These are phyloP conservation scores for Mongoloraphidia duomilia DNA, from an alignment of 2,888 invertebrate genomes.

Conservation along the genomic window DNA sequence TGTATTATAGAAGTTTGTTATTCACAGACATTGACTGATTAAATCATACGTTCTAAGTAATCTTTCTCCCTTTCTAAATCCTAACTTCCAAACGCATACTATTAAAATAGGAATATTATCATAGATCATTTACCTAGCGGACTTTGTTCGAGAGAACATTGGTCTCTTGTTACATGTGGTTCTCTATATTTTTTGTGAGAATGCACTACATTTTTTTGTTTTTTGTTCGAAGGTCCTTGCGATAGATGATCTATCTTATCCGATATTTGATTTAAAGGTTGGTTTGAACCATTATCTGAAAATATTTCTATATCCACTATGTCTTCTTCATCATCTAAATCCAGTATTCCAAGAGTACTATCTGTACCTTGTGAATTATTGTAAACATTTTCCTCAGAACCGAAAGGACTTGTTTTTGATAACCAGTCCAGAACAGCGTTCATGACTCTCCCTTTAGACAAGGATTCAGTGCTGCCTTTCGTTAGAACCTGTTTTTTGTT, in stretches of 20 bases:
- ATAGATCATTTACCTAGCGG: conserved; percentile 15
- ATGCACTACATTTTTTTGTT: too few relatives aligned
- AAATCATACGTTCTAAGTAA: too few relatives aligned
- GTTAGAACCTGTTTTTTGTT: too few relatives aligned
- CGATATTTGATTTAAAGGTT: too few relatives aligned
- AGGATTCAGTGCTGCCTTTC: conserved; percentile 6
- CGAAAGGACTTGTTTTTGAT: conserved; percentile 23
- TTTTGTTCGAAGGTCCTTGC: too few relatives aligned
- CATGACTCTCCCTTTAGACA: conserved; percentile 24
- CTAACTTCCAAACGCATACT: too few relatives aligned
- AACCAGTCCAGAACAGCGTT: conserved; percentile 28
- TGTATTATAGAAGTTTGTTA: too few relatives aligned
- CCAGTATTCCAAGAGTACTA: background rate
- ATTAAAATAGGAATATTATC: conserved; percentile 5
- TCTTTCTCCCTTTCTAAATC: too few relatives aligned
- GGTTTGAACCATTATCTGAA: too few relatives aligned
- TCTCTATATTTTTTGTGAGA: background rate
- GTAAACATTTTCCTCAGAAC: conserved; percentile 20
- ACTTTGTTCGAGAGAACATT: conserved; percentile 17
- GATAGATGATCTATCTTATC: too few relatives aligned
- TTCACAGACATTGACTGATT: too few relatives aligned
- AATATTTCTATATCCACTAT: background rate
- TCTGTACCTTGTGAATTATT: conserved; percentile 10
- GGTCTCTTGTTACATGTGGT: conserved; percentile 15
- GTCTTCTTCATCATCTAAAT: background rate